Evolutionary conservation across 1,140 invertebrate genomes (phyloP), one percentile per base, ranked within the genome.

Genomic region (Magallana gigas): DNA sequence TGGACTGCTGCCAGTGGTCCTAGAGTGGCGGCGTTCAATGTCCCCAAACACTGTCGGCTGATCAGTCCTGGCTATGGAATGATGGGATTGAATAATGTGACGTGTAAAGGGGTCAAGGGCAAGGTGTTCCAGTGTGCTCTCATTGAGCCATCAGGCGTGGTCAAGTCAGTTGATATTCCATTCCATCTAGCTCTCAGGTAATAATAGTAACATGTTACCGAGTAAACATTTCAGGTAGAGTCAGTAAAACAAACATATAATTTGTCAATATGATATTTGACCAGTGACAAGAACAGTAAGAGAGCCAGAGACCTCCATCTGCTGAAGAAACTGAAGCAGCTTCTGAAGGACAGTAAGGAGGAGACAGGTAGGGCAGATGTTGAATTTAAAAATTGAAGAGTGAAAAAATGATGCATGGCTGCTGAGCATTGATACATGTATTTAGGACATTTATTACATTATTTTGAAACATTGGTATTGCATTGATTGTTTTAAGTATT

Each of bases 1-100:
- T 98, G 97, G 97, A 96, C 96, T 1, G 96, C 97, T 84, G 97
- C 98, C 93, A 96, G 97, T 92, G 98, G 98, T 2, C 97, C 96
- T 14, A 96, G 98, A 95, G 97, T 99, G 14, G 97, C 97, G 58
- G 97, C 97, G 0, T 99, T 99, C 95, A 97, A 97, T 89, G 97
- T 98, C 1, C 97, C 96, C 57, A 98, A 98, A 95, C 96, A 96
- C 94, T 93, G 94, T 89, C 87, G 89, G 23, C 90, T 95, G 80
- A 85, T 95, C 4, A 94, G 98, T 92, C 96, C 97, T 57, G 97
- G 96, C 90, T 97, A 98, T 93, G 97, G 97, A 12, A 95, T 98
- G 84, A 95, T 98, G 92, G 97, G 97, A 18, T 88, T 96, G 9
- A 96, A 96, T 94, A 96, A 92, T 91, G 92, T 95, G 87, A 94